Conservation (phyloP, 2,888 invertebrate species). For the Clostera curtula region DNA sequence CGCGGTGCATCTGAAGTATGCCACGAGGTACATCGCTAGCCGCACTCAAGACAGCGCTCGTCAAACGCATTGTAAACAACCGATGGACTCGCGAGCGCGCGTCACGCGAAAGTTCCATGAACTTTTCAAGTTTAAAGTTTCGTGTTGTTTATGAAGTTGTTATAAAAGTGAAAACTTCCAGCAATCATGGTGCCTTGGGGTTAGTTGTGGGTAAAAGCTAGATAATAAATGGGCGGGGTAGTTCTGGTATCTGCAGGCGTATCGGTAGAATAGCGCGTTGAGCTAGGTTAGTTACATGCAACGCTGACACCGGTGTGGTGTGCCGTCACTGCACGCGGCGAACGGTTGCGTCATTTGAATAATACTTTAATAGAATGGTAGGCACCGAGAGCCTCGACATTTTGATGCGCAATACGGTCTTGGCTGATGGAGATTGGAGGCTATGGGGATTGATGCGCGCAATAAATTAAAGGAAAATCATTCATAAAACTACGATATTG, state of each 20-base stretch:
- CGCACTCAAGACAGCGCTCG: constrained; percentile 7
- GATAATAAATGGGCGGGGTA: not conserved
- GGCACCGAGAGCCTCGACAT: not conserved
- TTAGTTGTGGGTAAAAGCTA: constrained; percentile 3
- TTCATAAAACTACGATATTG: no score
- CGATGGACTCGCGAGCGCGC: constrained; percentile 2
- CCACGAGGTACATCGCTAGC: constrained; percentile 42
- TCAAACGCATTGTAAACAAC: constrained; percentile 8
- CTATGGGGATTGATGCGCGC: no score
- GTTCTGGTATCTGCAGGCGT: constrained; percentile 1
- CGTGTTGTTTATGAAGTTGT: not conserved
- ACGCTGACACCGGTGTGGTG: not conserved
- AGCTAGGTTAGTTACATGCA: constrained; percentile 24
- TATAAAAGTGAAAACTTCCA: not conserved
- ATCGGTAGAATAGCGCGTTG: constrained; percentile 15
- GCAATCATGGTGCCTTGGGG: constrained; percentile 1
- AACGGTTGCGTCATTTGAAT: constrained; percentile 11
- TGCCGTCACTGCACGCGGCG: constrained; percentile 12
- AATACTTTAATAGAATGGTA: constrained; percentile 3
- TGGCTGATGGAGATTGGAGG: no score
- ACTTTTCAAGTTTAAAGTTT: constrained; percentile 1
- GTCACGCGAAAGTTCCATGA: not conserved
- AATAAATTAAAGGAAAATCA: no score
- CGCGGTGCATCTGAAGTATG: constrained; percentile 61
- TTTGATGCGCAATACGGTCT: no score